A percentile compares a stretch with the other conserved stretches of the same genome.
Evolutionary conservation across 2,888 invertebrate genomes (phyloP).

Genomic region (Maniola hyperantus): DNA sequence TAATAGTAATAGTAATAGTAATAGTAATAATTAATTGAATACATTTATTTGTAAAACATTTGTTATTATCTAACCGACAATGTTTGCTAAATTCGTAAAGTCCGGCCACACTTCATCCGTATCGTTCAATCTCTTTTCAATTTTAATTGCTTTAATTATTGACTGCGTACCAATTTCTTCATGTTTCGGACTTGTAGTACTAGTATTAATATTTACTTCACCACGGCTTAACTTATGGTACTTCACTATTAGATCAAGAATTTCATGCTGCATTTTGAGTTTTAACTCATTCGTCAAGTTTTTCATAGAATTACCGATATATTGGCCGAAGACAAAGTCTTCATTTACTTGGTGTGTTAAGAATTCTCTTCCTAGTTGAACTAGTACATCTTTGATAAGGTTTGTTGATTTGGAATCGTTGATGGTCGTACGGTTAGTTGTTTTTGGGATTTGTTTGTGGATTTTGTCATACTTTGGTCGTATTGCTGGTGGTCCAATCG

Average conservation of each 20-base stretch:
- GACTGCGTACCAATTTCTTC: constrained; percentile 27
- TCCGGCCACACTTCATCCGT: constrained; percentile 73
- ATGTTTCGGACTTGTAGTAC: constrained; percentile 1
- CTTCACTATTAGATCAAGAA: constrained; percentile 66
- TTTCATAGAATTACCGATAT: constrained; percentile 65
- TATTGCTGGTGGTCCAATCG: constrained; percentile 68
- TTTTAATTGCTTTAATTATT: constrained; percentile 47
- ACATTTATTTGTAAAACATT: background rate
- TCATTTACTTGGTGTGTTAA: constrained; percentile 64
- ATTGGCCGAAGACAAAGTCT: constrained; percentile 76
- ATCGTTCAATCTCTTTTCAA: constrained; percentile 60
- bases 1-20: no score
- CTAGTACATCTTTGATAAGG: constrained; percentile 61
- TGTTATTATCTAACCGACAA: constrained; percentile 55
- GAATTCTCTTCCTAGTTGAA: constrained; percentile 65
- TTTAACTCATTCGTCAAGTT: constrained; percentile 61
- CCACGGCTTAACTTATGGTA: constrained; percentile 45
- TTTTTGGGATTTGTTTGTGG: constrained; percentile 27
- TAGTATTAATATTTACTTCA: constrained; percentile 16
- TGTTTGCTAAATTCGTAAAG: constrained; percentile 68
- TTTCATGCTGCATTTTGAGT: constrained; percentile 68
- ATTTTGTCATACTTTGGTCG: constrained; percentile 64
- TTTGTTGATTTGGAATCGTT: constrained; percentile 46
- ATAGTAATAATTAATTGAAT: no score
- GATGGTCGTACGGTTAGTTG: constrained; percentile 38